phyloP scores from a whole-genome alignment of 1,140 invertebrate species.

The Cheumatopsyche charites region DNA sequence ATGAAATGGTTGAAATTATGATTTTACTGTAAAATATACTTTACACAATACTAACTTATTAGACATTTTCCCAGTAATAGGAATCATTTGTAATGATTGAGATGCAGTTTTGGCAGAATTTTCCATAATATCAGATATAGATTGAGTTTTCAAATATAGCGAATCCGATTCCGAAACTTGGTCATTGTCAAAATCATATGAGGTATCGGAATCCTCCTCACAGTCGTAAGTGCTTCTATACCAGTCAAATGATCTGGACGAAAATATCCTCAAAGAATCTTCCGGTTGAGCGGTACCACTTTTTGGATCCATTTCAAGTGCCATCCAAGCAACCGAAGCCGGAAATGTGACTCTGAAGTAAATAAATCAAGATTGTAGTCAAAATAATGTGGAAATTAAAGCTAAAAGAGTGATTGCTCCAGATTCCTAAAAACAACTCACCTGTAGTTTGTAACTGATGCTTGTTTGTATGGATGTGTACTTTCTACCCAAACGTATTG shows the following conservation, averaged over 20 bases:
- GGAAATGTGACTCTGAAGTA: constrained; percentile 83
- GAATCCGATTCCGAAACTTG: constrained; percentile 52
- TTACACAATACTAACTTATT: constrained; percentile 53
- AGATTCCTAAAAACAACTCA: constrained; percentile 50
- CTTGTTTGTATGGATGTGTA: constrained; percentile 95
- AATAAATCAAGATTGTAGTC: not conserved
- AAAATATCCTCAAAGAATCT: constrained; percentile 81
- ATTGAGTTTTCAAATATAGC: not conserved
- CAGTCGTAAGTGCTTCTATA: not conserved
- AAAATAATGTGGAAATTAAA: not conserved
- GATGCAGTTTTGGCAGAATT: not conserved
- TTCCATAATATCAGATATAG: not conserved
- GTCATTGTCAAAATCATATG: constrained; percentile 52
- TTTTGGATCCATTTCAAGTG: constrained; percentile 90
- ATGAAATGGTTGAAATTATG: constrained; percentile 14
- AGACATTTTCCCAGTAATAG: constrained; percentile 54
- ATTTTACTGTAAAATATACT: no score
- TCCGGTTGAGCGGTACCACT: constrained; percentile 94
- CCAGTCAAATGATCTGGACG: constrained; percentile 15
- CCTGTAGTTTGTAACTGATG: constrained; percentile 86
- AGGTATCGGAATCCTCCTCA: constrained; percentile 49
- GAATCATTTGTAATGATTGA: constrained; percentile 54
- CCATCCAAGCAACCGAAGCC: constrained; percentile 86
- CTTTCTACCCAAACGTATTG: constrained; percentile 94
- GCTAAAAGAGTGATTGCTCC: not conserved